These are phyloP conservation scores for Steromphala cineraria DNA, from an alignment of 2,888 invertebrate species.

Conservation along the genomic window DNA sequence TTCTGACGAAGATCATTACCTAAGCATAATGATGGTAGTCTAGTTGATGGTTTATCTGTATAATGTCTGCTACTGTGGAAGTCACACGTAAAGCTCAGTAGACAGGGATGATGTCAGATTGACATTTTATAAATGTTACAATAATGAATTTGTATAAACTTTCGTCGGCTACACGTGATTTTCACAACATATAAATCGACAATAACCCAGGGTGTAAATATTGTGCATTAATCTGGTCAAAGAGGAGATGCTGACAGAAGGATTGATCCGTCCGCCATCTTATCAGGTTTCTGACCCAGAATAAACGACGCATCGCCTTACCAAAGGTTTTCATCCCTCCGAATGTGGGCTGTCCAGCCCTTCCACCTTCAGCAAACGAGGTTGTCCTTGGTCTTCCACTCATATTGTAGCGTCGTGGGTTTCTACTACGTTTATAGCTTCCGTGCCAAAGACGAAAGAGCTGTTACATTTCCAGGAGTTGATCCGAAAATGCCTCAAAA, in stretches of 20 bases:
- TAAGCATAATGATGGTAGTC: too few relatives aligned
- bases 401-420: slow-evolving; percentile 47
- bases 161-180: too few relatives aligned
- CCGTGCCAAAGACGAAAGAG: slow-evolving; percentile 9
- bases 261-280: slow-evolving; percentile 40
- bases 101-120: too few relatives aligned
- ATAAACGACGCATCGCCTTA: slow-evolving; percentile 53
- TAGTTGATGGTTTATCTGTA: too few relatives aligned
- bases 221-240: neutral
- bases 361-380: slow-evolving; percentile 71
- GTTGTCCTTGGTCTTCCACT: slow-evolving; percentile 72
- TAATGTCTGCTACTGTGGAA: too few relatives aligned
- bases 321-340: slow-evolving; percentile 70
- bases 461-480: slow-evolving; percentile 15
- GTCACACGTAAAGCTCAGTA: too few relatives aligned
- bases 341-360: slow-evolving; percentile 65
- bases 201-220: too few relatives aligned
- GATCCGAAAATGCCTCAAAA: slow-evolving; percentile 13
- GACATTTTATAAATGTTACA: too few relatives aligned
- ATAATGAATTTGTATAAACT: too few relatives aligned
- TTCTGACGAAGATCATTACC: too few relatives aligned
- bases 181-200: too few relatives aligned
- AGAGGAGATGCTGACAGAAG: slow-evolving; percentile 12
- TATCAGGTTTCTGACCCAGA: slow-evolving; percentile 40
- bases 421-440: neutral